Percentiles rank a stretch among this genome's conserved stretches.
These are phyloP conservation scores for Netelia melanura DNA, from an alignment of 2,888 invertebrate genomes.

Conservation along the genomic window DNA sequence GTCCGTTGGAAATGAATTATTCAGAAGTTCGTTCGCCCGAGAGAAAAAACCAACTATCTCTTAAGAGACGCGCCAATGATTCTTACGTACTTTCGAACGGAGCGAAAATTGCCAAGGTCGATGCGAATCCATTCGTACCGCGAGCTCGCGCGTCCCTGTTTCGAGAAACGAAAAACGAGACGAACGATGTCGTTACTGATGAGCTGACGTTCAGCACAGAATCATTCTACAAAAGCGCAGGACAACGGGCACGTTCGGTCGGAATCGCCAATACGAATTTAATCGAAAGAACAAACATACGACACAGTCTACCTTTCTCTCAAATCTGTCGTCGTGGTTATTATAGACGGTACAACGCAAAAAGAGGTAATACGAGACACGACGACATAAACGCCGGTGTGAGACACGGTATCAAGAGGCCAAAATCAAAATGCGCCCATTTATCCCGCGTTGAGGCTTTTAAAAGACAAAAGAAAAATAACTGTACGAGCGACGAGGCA, in stretches of 20 bases:
- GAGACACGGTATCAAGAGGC: slow-evolving; percentile 88
- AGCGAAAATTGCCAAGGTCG: slow-evolving; percentile 74
- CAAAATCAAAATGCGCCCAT: slow-evolving; percentile 84
- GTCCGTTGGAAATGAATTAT: slow-evolving; percentile 61
- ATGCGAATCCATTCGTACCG: slow-evolving; percentile 72
- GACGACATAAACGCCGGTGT: slow-evolving; percentile 90
- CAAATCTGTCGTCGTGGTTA: slow-evolving; percentile 34
- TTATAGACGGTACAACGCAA: neutral
- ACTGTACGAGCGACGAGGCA: neutral
- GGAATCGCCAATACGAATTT: slow-evolving; percentile 49
- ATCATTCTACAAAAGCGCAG: slow-evolving; percentile 77
- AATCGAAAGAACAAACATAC: slow-evolving; percentile 54
- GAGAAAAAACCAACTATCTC: slow-evolving; percentile 63
- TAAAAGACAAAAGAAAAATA: slow-evolving; percentile 3
- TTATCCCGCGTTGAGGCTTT: slow-evolving; percentile 60
- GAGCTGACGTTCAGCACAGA: slow-evolving; percentile 76
- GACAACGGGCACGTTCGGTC: slow-evolving; percentile 52
- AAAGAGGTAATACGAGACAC: slow-evolving; percentile 65
- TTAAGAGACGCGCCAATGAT: slow-evolving; percentile 77
- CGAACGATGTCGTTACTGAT: slow-evolving; percentile 6
- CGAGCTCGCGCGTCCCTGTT: slow-evolving; percentile 81
- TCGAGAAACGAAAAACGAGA: slow-evolving; percentile 71
- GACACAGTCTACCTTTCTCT: slow-evolving; percentile 64
- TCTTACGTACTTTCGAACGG: slow-evolving; percentile 16
- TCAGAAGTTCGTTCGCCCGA: slow-evolving; percentile 75